Evolutionary conservation across 64 coral and sea anemone species (phyloP).

Genomic region (Pocillopora damicornis): DNA sequence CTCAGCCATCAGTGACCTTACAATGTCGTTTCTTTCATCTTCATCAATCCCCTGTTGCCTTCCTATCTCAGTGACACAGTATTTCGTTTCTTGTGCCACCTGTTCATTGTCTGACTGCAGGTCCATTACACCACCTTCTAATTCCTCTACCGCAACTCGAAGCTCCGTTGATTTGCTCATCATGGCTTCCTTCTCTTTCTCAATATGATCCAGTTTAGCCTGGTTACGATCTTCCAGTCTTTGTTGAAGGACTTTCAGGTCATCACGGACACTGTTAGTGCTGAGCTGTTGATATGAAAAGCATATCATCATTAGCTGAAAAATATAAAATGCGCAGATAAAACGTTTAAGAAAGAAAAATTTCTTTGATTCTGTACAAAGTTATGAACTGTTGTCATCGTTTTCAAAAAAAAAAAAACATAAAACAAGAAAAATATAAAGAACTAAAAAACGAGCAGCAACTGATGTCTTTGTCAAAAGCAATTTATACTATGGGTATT

Average conservation of each 20-base stretch:
- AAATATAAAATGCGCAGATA: no score
- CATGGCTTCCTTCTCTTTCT: slow-evolving; percentile 67
- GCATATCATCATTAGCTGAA: neutral
- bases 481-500: no score
- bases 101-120: slow-evolving; percentile 87
- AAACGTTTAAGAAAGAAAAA: neutral
- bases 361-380: neutral
- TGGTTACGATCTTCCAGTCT: slow-evolving; percentile 44
- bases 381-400: neutral
- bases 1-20: slow-evolving; percentile 70
- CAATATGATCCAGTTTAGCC: slow-evolving; percentile 49
- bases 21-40: slow-evolving; percentile 67
- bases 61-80: slow-evolving; percentile 73
- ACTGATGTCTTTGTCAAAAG: no score
- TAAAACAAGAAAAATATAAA: no score
- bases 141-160: slow-evolving; percentile 65
- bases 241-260: slow-evolving; percentile 52
- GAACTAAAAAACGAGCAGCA: no score
- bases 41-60: slow-evolving; percentile 53
- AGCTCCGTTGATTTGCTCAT: slow-evolving; percentile 75
- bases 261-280: slow-evolving; percentile 49
- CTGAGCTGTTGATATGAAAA: slow-evolving; percentile 52
- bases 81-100: slow-evolving; percentile 75
- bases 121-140: slow-evolving; percentile 74
- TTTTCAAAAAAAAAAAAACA: no score